Evolutionary conservation across 1,140 invertebrate genomes (phyloP), one percentile per base, ranked within the genome.

Genomic region (Penaeus japonicus): DNA sequence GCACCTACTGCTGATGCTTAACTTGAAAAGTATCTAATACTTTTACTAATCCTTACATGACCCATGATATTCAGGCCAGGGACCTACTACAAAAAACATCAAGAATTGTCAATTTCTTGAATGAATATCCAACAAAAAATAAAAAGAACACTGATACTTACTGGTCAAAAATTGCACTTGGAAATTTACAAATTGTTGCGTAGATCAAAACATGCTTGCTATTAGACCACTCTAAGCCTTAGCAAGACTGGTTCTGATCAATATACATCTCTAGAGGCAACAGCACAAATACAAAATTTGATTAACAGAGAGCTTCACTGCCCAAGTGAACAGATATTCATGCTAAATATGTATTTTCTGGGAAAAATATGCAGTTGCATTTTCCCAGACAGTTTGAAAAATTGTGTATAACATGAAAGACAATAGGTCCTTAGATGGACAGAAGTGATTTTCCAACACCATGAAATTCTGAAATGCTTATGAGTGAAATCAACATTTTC

Each of bases 171-270:
- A 88, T 87, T 84, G 85, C 87, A 85, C 75, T 88, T 88, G 77
- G 89, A 90, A 87, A 87, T 90, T 90, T 84, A 88, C 59, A 85
- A 62, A 85, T 39, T 88, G 79, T 85, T 90, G 79, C 82, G 81
- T 84, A 88, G 89, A 81, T 77, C 83, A 81, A 88, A 82, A 80
- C 80, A 70, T 57, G 30, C 39, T 84, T 30, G 30, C 80, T 55
- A 22, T 24, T 79, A 32, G 70, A n/a, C 32, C 24, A 22, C 24
- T 47, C 24, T 47, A 65, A 65, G 82, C 55, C 30, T 53, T 77
- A 55, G 32, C 30, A 32, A 70, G 55, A 53, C 77, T 77, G 77
- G 59, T 54, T 32, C 81, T 80, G 15, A 55, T 27, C 55, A 73
- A 30, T 73, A 73, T 73, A 73, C 30, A 20, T 53, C 53, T 83